Percentiles rank a stretch among this genome's conserved stretches.
These are phyloP conservation scores for Anguilla pacifica DNA, from an alignment of 2,797 vertebrate genomes.

Conservation along the genomic window DNA sequence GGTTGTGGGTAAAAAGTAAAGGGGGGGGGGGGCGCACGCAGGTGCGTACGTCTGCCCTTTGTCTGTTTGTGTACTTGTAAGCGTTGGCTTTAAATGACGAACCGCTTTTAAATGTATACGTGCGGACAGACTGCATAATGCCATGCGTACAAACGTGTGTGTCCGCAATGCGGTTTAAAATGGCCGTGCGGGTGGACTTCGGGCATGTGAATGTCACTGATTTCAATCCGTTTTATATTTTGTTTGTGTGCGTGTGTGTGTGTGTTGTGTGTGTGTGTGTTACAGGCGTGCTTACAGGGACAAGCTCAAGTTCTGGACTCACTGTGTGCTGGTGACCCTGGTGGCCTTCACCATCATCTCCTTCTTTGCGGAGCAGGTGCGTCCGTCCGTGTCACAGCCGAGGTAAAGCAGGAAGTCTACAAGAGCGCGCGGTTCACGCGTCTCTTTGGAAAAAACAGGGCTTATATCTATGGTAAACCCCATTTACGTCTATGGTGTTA, in stretches of 20 bases:
- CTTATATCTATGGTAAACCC: neutral
- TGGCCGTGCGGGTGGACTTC: neutral
- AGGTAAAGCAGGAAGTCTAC: neutral
- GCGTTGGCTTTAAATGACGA: neutral
- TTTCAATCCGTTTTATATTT: neutral
- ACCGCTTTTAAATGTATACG: neutral
- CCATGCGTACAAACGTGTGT: neutral
- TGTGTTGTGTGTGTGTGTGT: conserved; percentile 5
- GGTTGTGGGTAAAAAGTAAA: neutral
- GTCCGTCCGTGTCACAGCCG: neutral
- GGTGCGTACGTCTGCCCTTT: neutral
- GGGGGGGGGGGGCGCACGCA: neutral
- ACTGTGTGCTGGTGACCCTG: conserved; percentile 90
- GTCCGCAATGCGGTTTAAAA: neutral
- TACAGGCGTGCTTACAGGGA: conserved; percentile 92
- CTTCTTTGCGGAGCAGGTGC: conserved; percentile 98
- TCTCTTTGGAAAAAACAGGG: neutral
- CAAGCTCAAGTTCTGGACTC: conserved; percentile 98
- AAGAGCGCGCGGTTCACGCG: no score
- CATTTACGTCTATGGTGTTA: neutral
- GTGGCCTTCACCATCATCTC: conserved; percentile 94
- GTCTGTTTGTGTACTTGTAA: neutral
- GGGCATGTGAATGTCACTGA: neutral
- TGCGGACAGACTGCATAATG: neutral
- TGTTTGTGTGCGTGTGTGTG: neutral